Evolutionary conservation across 1,140 invertebrate species (phyloP).

Genomic region (Coenobita brevimanus): DNA sequence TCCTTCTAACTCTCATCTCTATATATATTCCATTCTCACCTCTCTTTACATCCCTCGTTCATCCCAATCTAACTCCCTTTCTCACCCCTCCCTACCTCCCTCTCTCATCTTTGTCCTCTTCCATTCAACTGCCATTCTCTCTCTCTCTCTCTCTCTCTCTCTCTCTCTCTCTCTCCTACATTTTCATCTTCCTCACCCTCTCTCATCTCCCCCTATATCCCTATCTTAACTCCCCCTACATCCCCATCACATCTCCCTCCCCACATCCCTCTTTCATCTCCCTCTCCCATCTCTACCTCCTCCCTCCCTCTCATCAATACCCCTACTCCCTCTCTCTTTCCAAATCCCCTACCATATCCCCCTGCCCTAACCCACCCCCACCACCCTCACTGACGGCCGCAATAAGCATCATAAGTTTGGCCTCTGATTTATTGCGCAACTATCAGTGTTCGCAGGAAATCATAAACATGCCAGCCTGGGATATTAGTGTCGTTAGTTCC

Average conservation of each 20-base stretch:
- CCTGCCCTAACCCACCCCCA: background rate
- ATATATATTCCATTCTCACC: no score
- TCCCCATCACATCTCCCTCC: background rate
- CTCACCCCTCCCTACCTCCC: constrained; percentile 3
- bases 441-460: constrained; percentile 65
- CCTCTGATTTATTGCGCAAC: constrained; percentile 56
- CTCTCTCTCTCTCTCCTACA: background rate
- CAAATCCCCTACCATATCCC: background rate
- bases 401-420: constrained; percentile 63
- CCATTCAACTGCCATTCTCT: background rate
- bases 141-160: background rate
- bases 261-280: no score
- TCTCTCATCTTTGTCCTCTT: background rate
- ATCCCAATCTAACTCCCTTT: no score
- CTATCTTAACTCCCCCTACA: background rate
- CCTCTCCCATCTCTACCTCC: no score
- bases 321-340: background rate
- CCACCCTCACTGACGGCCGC: constrained; percentile 49
- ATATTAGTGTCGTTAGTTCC: constrained; percentile 65
- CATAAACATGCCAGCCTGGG: constrained; percentile 60
- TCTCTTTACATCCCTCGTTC: no score
- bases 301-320: background rate
- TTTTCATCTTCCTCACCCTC: background rate
- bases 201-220: background rate
- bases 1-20: no score